These are phyloP conservation scores for Physella acuta DNA, from an alignment of 1,140 invertebrate species.

Conservation along the genomic window DNA sequence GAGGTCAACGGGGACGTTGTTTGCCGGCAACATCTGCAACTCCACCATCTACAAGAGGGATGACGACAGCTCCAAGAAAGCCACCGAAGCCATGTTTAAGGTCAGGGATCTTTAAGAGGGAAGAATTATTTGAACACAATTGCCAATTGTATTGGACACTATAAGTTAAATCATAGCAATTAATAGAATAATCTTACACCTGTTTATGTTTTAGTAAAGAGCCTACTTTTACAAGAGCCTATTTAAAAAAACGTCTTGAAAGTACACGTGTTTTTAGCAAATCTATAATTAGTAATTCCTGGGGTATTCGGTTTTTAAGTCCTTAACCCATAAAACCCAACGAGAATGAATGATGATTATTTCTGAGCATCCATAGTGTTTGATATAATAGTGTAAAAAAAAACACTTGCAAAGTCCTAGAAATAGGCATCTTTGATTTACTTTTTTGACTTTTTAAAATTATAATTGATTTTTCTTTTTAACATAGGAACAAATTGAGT, in stretches of 20 bases:
- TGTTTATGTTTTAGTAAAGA: not conserved
- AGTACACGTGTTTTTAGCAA: too few species aligned
- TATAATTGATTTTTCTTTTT: too few species aligned
- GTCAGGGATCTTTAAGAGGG: slow-evolving; percentile 19
- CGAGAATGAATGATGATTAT: not conserved
- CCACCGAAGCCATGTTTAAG: slow-evolving; percentile 37
- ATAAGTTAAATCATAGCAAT: not conserved
- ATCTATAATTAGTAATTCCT: too few species aligned
- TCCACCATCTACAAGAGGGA: slow-evolving; percentile 32
- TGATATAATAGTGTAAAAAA: not conserved
- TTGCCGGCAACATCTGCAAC: slow-evolving; percentile 52
- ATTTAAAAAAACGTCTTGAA: too few species aligned
- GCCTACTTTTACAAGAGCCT: too few species aligned
- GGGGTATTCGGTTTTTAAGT: too few species aligned
- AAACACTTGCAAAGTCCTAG: not conserved
- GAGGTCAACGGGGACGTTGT: slow-evolving; percentile 40
- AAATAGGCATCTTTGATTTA: not conserved
- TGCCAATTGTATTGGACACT: not conserved
- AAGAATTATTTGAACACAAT: not conserved
- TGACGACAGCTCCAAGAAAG: slow-evolving; percentile 26
- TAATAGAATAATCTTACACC: not conserved
- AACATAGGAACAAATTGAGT: slow-evolving; percentile 49
- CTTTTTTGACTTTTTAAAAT: not conserved
- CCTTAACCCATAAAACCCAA: too few species aligned
- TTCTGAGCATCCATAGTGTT: not conserved